Evolutionary conservation across 2,797 vertebrate species (phyloP), one percentile per base, ranked within the genome.

Genomic region (Urosaurus nigricauda): DNA sequence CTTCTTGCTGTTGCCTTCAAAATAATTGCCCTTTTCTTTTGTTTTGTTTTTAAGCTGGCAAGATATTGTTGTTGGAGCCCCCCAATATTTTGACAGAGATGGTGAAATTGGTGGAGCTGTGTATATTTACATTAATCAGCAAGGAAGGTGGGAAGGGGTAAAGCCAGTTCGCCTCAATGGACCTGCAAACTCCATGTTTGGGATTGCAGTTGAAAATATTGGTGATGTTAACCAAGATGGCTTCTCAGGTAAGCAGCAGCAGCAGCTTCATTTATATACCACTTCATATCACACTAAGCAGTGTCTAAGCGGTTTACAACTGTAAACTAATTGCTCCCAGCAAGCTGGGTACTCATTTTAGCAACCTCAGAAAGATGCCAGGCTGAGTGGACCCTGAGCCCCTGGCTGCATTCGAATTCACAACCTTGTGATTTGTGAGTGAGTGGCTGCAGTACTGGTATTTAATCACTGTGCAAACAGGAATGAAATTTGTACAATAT

Each of bases 171-270:
- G 98, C 88, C 96, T 99, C 1, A 98, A 98, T 0, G 99, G 99
- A 88, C 98, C 97, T 87, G 98, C 97, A 75, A 97, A 98, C 95
- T 99, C 99, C 0, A 99, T 99, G 99, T 99, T 99, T 92, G 99
- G 99, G 63, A 96, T 99, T 91, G 97, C 98, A 0, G 99, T 99
- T 88, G 97, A 99, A 94, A 98, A 98, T 86, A 97, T 98, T 2
- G 98, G 98, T 8, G 99, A 99, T 87, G 17, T 99, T 89, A 99
- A 99, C 96, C 98, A 97, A 95, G 99, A 99, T 3, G 98, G 97
- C 5, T 99, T 97, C 87, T 94, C 97, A 96, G 99, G 99, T 99
- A 93, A 96, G 92, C 68, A 84, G 43, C 43, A 43, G 5, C 5
- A 43, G 43, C 43, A 43, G 43, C 43, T 43, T 43, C 43, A 43